Evolutionary conservation across 2,888 invertebrate species (phyloP), one percentile per base, ranked within the genome.

Genomic region (Megaustenia siamemsis): DNA sequence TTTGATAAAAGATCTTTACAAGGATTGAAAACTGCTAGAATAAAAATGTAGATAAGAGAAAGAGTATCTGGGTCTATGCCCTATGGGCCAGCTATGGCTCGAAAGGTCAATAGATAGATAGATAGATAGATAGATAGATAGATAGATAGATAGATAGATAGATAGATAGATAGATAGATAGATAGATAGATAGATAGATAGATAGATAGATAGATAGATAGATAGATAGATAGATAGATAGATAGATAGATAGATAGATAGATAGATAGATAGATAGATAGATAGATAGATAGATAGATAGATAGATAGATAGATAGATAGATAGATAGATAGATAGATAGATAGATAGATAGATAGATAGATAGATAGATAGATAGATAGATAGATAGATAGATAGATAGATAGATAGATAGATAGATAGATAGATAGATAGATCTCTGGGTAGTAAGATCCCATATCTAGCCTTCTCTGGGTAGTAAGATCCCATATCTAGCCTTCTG

Each of bases 131-230:
- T 12, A 49, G 60, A 5, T 60, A n/a, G 6, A 6, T 12, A n/a
- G 5, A 5, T 6, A n/a, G 45, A 43, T 21, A 73, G 73, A 73
- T 15, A 45, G 73, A n/a, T 8, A 73, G 69, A n/a, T n/a, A n/a
- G n/a, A n/a, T n/a, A n/a, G n/a, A n/a, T n/a, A 69, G 73, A 73
- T 18, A 73, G 73, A 73, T 12, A 73, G 73, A 73, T 12, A 73
- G 40, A 73, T 12, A 73, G 73, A 73, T 40, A 73, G 73, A 73
- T 40, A 73, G 73, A 73, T 40, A 73, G 73, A 73, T 40, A 73
- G 73, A 73, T 40, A 73, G 73, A 73, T 40, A 73, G 73, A 73
- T 40, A 73, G 73, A 73, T 40, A 73, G 73, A 73, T 40, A 45
- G 73, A 73, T 40, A 45, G 73, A 73, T 40, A 73, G 73, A 73